phyloP scores from a whole-genome alignment of 2,113 vertebrate genomes.

The Chauna torquata region DNA sequence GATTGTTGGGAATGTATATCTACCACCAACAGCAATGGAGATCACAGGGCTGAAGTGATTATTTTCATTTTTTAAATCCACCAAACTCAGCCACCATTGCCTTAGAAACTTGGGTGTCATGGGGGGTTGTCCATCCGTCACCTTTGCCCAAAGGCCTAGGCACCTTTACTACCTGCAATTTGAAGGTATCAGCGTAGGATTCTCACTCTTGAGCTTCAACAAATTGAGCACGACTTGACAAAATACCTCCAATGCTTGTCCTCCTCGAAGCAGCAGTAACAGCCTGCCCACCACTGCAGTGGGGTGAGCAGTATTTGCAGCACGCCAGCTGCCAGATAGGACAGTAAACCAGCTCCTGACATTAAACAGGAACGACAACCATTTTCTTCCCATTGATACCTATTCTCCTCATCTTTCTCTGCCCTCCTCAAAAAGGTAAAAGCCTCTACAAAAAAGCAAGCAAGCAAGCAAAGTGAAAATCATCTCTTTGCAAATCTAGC shows the following conservation, averaged over 20 bases:
- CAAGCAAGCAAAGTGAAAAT: neutral
- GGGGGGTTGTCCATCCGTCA: neutral
- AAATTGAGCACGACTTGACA: neutral
- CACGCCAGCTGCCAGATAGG: neutral
- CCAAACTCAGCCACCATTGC: neutral
- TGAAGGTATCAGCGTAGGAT: neutral
- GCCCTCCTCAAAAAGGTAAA: neutral
- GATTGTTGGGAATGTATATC: neutral
- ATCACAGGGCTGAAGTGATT: neutral
- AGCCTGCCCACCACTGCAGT: neutral
- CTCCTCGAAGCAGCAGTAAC: neutral
- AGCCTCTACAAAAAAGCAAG: neutral
- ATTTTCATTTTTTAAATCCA: neutral
- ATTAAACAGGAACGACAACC: neutral
- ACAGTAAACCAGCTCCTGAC: fast-evolving
- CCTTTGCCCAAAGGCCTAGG: neutral
- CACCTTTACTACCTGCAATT: neutral
- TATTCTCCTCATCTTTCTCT: neutral
- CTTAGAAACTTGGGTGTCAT: neutral
- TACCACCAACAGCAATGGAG: neutral
- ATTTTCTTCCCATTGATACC: neutral
- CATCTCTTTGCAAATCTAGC: neutral
- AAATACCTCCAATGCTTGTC: neutral
- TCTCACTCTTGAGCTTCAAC: neutral
- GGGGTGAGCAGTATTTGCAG: neutral